Evolutionary conservation across 92 coral and sea anemone species (phyloP).

Genomic region (Bergia puertoricense): DNA sequence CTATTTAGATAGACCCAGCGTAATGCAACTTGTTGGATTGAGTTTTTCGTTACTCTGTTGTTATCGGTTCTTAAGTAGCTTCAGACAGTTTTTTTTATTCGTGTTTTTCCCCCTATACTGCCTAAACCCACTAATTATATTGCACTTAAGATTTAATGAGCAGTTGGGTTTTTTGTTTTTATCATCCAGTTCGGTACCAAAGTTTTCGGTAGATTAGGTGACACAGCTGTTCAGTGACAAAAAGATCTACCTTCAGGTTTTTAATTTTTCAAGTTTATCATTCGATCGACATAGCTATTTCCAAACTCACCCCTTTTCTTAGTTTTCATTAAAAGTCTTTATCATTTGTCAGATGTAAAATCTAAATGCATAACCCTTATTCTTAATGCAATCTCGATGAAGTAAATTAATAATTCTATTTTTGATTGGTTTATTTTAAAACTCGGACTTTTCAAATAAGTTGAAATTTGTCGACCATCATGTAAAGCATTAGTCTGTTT

Average conservation of each 20-base stretch:
- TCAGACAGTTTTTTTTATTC: neutral
- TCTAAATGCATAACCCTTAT: neutral
- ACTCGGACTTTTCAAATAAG: conserved; percentile 4
- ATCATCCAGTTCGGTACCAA: neutral
- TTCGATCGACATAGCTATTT: conserved; percentile 14
- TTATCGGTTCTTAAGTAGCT: conserved; percentile 4
- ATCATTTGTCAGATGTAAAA: conserved; percentile 16
- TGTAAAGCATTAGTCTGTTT: neutral
- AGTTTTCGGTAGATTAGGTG: conserved; percentile 11
- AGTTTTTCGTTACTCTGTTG: neutral
- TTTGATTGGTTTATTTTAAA: conserved; percentile 20
- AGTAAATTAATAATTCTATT: conserved; percentile 18
- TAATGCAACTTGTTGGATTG: neutral
- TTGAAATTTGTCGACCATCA: neutral
- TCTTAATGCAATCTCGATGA: conserved; percentile 28
- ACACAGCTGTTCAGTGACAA: conserved; percentile 31
- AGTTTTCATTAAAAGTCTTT: neutral
- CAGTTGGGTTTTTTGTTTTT: conserved; percentile 40
- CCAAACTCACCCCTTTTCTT: neutral
- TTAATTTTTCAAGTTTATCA: conserved; percentile 12
- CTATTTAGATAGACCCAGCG: neutral
- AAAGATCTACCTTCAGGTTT: neutral
- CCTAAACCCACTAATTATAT: conserved; percentile 37
- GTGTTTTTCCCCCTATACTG: neutral
- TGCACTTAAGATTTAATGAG: conserved; percentile 45